phyloP scores from a whole-genome alignment of 2,797 vertebrate genomes.

The Enteromius trimaculatus region DNA sequence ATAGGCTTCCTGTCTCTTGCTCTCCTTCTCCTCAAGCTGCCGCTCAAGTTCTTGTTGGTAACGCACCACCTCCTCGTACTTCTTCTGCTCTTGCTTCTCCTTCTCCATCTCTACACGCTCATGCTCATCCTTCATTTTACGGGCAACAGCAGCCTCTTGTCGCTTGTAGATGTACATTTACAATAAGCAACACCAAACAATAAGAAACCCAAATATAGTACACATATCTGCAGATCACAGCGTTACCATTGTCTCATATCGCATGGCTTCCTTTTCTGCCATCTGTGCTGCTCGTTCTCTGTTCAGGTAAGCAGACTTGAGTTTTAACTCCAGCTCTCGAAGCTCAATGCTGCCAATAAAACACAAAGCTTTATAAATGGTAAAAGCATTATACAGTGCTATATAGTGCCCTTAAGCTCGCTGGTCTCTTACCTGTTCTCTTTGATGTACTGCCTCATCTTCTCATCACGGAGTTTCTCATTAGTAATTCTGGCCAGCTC shows the following conservation, averaged over 20 bases:
- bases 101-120: slow-evolving; percentile 75
- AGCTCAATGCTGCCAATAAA: slow-evolving; percentile 83
- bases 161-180: slow-evolving; percentile 72
- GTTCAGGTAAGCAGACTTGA: slow-evolving; percentile 88
- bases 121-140: slow-evolving; percentile 77
- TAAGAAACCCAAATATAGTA: neutral
- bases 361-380: neutral
- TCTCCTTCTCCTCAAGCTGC: slow-evolving; percentile 87
- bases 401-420: slow-evolving; percentile 3
- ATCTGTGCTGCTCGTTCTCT: slow-evolving; percentile 90
- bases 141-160: slow-evolving; percentile 78
- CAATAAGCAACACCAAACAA: neutral
- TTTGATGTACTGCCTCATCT: slow-evolving; percentile 86
- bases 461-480: slow-evolving; percentile 83
- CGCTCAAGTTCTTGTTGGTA: slow-evolving; percentile 84
- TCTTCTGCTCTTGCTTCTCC: slow-evolving; percentile 73
- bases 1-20: slow-evolving; percentile 83
- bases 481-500: slow-evolving; percentile 82
- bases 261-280: slow-evolving; percentile 85
- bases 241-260: slow-evolving; percentile 84
- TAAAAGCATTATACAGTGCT: neutral
- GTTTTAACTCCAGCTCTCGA: slow-evolving; percentile 87
- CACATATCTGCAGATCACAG: slow-evolving; percentile 32
- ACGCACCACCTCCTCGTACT: slow-evolving; percentile 71
- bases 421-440: slow-evolving; percentile 84